Conservation (phyloP, 2,797 vertebrate genomes). For the Phalanger gymnotis region DNA sequence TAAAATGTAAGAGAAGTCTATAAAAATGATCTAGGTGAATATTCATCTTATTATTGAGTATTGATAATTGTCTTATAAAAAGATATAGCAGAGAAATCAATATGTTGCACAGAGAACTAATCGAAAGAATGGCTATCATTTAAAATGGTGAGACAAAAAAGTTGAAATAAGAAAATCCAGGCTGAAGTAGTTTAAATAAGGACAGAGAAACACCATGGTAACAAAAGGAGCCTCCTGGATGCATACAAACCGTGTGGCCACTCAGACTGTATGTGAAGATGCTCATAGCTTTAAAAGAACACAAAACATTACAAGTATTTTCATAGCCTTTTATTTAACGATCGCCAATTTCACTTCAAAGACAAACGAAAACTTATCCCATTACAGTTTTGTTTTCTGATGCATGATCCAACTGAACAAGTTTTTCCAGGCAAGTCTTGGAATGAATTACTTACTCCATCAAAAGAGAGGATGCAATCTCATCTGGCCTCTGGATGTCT, state of each 20-base stretch:
- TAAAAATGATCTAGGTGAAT: neutral
- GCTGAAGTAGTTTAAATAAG: neutral
- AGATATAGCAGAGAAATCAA: neutral
- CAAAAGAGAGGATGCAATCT: neutral
- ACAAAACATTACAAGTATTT: neutral
- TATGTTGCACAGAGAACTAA: neutral
- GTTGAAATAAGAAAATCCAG: neutral
- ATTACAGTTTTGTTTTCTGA: neutral
- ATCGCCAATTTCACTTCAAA: neutral
- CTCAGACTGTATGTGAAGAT: neutral
- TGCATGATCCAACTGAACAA: neutral
- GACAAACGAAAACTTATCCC: neutral
- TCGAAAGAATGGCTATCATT: neutral
- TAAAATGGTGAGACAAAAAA: neutral
- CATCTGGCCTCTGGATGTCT: neutral
- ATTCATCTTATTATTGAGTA: neutral
- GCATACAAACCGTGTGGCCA: neutral
- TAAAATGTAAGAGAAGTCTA: neutral
- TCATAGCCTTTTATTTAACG: neutral
- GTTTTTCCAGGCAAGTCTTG: constrained; percentile 7
- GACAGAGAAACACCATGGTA: neutral
- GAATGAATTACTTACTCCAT: neutral
- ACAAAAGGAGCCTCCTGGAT: neutral
- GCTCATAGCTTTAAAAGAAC: neutral
- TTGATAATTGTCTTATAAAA: neutral